A percentile compares a stretch with the other conserved stretches of the same genome.
Conservation (phyloP, 2,113 vertebrate species). For the Nothobranchius kuhntae region DNA sequence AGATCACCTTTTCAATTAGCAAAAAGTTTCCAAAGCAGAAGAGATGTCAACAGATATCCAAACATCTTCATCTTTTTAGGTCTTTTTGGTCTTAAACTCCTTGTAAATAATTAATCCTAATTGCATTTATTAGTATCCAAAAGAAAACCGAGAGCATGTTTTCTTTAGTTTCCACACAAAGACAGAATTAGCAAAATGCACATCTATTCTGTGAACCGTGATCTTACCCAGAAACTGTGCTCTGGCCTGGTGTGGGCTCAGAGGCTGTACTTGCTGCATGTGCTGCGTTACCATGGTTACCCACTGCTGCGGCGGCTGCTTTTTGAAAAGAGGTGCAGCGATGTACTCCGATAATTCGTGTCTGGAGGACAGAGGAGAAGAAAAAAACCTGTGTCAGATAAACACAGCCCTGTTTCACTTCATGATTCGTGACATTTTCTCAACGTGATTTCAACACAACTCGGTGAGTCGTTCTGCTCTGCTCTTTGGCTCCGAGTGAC, state of each 20-base stretch:
- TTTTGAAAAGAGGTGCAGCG: slow-evolving; percentile 85
- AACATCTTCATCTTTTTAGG: neutral
- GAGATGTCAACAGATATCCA: no score
- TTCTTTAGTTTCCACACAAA: neutral
- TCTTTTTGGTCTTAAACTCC: no score
- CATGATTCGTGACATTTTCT: slow-evolving; percentile 31
- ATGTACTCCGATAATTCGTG: slow-evolving; percentile 90
- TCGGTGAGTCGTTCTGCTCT: slow-evolving; percentile 20
- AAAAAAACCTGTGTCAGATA: slow-evolving; percentile 21
- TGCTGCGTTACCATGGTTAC: slow-evolving; percentile 87
- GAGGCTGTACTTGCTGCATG: slow-evolving; percentile 85
- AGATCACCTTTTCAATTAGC: no score
- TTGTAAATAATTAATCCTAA: no score
- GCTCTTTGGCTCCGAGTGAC: neutral
- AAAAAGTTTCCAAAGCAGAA: no score
- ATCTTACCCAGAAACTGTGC: slow-evolving; percentile 91
- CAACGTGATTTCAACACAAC: slow-evolving; percentile 13
- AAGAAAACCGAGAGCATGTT: neutral
- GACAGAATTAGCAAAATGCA: neutral
- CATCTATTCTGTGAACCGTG: neutral
- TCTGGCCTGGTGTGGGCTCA: slow-evolving; percentile 90
- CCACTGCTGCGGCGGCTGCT: slow-evolving; percentile 86
- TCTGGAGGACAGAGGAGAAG: slow-evolving; percentile 69
- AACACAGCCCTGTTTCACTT: slow-evolving; percentile 33
- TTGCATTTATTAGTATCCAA: no score